phyloP scores from a whole-genome alignment of 2,113 vertebrate species.

The Barbus barbus region DNA sequence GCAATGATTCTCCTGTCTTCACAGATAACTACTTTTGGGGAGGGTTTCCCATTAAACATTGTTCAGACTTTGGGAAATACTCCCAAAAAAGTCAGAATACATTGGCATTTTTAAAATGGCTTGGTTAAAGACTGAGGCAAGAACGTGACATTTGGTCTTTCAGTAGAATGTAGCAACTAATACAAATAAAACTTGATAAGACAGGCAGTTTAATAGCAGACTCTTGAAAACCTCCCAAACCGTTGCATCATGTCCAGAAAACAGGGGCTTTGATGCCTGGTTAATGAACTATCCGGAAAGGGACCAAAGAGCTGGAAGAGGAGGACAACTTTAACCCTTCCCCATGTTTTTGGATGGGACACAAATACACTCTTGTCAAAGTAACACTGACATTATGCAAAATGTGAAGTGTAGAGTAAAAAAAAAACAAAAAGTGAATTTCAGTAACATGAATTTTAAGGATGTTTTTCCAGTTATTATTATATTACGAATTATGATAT shows the following conservation, averaged over 20 bases:
- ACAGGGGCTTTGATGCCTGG: neutral
- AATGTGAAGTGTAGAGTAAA: neutral
- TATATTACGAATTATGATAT: no score
- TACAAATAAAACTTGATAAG: neutral
- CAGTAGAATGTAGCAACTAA: neutral
- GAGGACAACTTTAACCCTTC: neutral
- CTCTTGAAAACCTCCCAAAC: conserved; percentile 1
- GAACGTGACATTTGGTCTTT: neutral
- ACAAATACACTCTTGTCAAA: neutral
- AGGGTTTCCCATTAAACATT: neutral
- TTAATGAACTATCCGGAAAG: conserved; percentile 43
- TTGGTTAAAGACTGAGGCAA: neutral
- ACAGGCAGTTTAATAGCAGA: conserved; percentile 38
- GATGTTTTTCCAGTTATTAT: no score
- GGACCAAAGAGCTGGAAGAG: neutral
- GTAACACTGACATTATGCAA: neutral
- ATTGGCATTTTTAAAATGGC: neutral
- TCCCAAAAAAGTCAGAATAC: neutral
- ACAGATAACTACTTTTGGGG: conserved; percentile 29
- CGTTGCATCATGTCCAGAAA: conserved; percentile 19
- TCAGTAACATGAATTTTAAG: no score
- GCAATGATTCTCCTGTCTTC: conserved; percentile 38
- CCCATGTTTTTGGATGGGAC: neutral
- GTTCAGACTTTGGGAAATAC: neutral
- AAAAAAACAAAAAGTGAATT: no score